These are phyloP conservation scores for Agrochola lychnidis DNA, from an alignment of 2,888 invertebrate genomes.

Conservation along the genomic window DNA sequence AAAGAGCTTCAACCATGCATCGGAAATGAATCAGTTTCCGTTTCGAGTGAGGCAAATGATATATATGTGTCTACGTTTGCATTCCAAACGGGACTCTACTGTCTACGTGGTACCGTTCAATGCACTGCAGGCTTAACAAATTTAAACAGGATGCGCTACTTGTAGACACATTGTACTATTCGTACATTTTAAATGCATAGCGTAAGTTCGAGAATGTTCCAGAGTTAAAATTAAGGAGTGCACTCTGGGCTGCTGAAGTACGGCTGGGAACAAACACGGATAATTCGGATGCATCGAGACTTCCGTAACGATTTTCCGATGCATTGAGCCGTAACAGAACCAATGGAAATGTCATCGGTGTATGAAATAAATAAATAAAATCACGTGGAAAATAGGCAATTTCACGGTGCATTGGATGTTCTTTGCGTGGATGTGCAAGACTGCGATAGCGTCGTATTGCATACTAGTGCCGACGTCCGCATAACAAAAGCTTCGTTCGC, in stretches of 20 bases:
- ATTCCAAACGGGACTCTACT: slow-evolving; percentile 79
- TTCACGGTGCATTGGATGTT: slow-evolving; percentile 89
- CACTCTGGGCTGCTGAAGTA: slow-evolving; percentile 60
- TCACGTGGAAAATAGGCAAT: slow-evolving; percentile 90
- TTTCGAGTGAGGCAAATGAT: slow-evolving; percentile 86
- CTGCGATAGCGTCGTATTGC: slow-evolving; percentile 71
- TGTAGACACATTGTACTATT: slow-evolving; percentile 77
- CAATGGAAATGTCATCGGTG: slow-evolving; percentile 85
- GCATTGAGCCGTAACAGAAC: slow-evolving; percentile 76
- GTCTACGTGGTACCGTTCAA: slow-evolving; percentile 73
- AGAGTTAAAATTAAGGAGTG: slow-evolving; percentile 77
- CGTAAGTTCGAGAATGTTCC: slow-evolving; percentile 75
- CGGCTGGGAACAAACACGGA: slow-evolving; percentile 62
- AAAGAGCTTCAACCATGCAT: slow-evolving; percentile 89
- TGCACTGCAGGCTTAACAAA: slow-evolving; percentile 68
- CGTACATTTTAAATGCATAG: slow-evolving; percentile 80
- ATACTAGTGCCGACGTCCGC: slow-evolving; percentile 73
- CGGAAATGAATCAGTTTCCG: slow-evolving; percentile 91
- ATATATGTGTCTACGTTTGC: slow-evolving; percentile 78
- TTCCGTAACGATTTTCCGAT: slow-evolving; percentile 76
- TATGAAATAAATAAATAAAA: slow-evolving; percentile 90
- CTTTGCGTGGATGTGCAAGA: slow-evolving; percentile 84
- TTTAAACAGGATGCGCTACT: slow-evolving; percentile 77
- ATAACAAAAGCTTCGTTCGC: slow-evolving; percentile 83
- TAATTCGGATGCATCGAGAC: slow-evolving; percentile 63